Evolutionary conservation across 1,140 invertebrate genomes (phyloP).

Genomic region (Panulirus ornatus): DNA sequence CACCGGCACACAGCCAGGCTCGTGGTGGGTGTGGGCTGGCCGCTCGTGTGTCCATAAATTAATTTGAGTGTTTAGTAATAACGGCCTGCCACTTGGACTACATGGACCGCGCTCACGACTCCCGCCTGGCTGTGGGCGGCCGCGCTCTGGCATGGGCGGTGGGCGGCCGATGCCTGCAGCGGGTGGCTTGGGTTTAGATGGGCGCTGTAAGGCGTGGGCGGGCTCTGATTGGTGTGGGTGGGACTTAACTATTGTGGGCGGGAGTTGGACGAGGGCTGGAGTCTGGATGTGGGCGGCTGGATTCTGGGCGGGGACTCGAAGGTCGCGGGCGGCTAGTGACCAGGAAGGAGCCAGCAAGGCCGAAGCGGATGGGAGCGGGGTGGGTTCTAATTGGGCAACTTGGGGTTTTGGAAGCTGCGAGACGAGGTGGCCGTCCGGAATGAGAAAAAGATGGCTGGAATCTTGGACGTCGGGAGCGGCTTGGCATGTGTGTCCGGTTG

Average conservation of each 20-base stretch:
- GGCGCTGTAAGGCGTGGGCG: too few species aligned
- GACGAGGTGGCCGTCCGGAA: too few species aligned
- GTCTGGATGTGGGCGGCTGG: neutral
- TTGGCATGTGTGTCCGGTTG: too few species aligned
- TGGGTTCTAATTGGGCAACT: too few species aligned
- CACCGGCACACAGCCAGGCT: neutral
- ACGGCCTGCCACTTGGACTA: conserved; percentile 63
- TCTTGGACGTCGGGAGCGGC: too few species aligned
- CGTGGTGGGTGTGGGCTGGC: conserved; percentile 24
- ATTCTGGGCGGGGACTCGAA: neutral
- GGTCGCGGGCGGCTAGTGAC: too few species aligned
- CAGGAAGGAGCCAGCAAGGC: too few species aligned
- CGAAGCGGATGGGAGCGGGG: too few species aligned
- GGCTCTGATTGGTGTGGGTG: neutral
- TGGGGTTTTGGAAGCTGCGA: too few species aligned
- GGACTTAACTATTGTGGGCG: neutral
- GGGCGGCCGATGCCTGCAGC: conserved; percentile 28
- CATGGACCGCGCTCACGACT: conserved; percentile 67
- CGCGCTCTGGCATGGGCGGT: conserved; percentile 9
- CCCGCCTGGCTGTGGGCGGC: conserved; percentile 24
- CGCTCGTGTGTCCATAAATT: conserved; percentile 70
- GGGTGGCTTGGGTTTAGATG: conserved; percentile 5
- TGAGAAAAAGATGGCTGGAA: too few species aligned
- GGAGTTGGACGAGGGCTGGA: neutral
- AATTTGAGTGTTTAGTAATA: conserved; percentile 73